phyloP scores from a whole-genome alignment of 64 coral and sea anemone genomes.

The Orbicella faveolata region DNA sequence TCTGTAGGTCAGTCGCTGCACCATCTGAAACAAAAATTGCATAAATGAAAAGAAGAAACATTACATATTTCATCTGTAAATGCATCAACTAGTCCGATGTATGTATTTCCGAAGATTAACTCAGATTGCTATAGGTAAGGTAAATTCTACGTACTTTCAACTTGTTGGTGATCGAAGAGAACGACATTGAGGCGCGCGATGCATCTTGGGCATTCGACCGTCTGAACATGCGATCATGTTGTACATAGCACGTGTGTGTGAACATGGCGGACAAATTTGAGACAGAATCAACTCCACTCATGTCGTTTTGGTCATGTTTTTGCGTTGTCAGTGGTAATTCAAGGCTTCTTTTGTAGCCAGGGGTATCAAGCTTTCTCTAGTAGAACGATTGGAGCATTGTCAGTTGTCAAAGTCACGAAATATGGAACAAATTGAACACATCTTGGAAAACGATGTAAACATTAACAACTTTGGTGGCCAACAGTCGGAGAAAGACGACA shows the following conservation, averaged over 20 bases:
- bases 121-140: slow-evolving; percentile 58
- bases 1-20: slow-evolving; percentile 92
- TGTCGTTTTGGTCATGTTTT: not conserved
- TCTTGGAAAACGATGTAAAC: not conserved
- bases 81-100: slow-evolving; percentile 6
- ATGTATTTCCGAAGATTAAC: slow-evolving; percentile 17
- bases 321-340: not conserved
- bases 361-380: not conserved
- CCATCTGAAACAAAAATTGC: slow-evolving; percentile 86
- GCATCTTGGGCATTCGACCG: slow-evolving; percentile 56
- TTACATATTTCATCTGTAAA: not conserved
- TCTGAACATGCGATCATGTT: slow-evolving; percentile 67
- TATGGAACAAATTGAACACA: not conserved
- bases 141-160: slow-evolving; percentile 26
- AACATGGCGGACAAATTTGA: not conserved
- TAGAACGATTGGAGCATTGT: not conserved
- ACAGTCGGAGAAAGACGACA: not conserved
- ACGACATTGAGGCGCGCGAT: slow-evolving; percentile 17
- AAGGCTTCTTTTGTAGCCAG: not conserved
- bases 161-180: slow-evolving; percentile 79
- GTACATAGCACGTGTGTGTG: slow-evolving; percentile 37
- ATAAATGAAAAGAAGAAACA: slow-evolving; percentile 10
- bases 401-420: not conserved
- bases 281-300: not conserved
- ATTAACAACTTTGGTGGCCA: not conserved